Evolutionary conservation across 2,888 invertebrate genomes (phyloP).

Genomic region (Galerucella calmariensis): DNA sequence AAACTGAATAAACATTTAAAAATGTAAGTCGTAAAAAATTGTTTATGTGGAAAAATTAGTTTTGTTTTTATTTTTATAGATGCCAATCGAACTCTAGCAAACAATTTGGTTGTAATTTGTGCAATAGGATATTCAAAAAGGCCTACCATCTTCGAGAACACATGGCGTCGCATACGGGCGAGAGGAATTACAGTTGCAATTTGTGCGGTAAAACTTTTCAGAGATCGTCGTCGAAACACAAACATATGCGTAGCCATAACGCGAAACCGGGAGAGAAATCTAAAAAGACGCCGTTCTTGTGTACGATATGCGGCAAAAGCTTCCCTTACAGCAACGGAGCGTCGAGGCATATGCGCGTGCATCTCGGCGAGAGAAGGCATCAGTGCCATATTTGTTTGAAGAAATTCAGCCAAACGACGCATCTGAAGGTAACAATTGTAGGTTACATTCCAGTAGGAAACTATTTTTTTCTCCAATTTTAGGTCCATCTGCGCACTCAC

Average conservation of each 20-base stretch:
- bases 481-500: slow-evolving; percentile 67
- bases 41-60: background rate
- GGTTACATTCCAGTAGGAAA: background rate
- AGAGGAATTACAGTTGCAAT: slow-evolving; percentile 55
- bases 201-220: slow-evolving; percentile 57
- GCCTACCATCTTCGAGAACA: slow-evolving; percentile 57
- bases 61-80: slow-evolving; percentile 13
- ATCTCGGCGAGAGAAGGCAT: slow-evolving; percentile 60
- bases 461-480: background rate
- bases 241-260: slow-evolving; percentile 56
- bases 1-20: slow-evolving; percentile 52
- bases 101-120: slow-evolving; percentile 29
- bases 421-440: slow-evolving; percentile 59
- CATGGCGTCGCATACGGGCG: slow-evolving; percentile 56
- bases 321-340: slow-evolving; percentile 60
- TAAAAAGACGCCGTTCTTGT: slow-evolving; percentile 58
- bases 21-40: slow-evolving; percentile 43
- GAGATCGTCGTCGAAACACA: slow-evolving; percentile 54
- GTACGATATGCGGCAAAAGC: slow-evolving; percentile 60
- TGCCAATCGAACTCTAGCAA: slow-evolving; percentile 15
- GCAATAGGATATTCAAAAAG: slow-evolving; percentile 56
- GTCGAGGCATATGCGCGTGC: slow-evolving; percentile 61
- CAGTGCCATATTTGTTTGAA: slow-evolving; percentile 62
- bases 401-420: slow-evolving; percentile 63
- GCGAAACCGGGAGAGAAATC: slow-evolving; percentile 57